Base-by-base conservation (phyloP, 2,888 invertebrate genomes). In the Idaea dimidiata region DNA sequence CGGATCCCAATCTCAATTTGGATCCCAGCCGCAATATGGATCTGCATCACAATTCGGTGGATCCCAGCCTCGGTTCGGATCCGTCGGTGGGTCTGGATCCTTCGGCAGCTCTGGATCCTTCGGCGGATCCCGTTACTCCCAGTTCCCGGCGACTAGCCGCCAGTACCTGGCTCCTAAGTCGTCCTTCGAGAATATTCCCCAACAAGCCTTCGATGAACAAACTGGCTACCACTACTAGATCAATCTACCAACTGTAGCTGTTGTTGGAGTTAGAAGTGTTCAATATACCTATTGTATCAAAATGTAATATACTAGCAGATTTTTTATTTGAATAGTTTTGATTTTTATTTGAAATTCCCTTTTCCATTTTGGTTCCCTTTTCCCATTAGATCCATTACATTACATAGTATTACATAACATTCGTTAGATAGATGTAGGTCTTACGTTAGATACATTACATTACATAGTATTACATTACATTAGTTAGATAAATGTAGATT, bases 151-250 rank as follows among this genome's bases (percentile, higher is more conserved):
- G n/a, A 65, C 83, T 63, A 86, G 76, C 74, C 85, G 86, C 60
- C 89, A 90, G 70, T 90, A 91, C 77, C 75, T 87, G 67, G 81
- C 88, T 6, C 89, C 91, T 1, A 83, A 80, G 65, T 63, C 76
- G 31, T 72, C 80, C 31, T 75, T 74, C 75, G 81, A 84, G 68
- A 81, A 84, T 68, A 71, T 73, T 57, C 87, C 88, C 17, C 89
- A 90, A 64, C 91, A 91, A 66, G 70, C 80, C 33, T 92, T 92
- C 63, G 88, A 92, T 59, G 91, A 89, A 64, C 70, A 87, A 61
- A 88, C 88, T 17, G 90, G 90, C 57, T 91, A 91, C 74, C 82
- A 84, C 31, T 91, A 91, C 65, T 91, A 81, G 58, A 76, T 61
- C 32, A 32, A n/a, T 65, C 64, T 71, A 59, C 17, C 54, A 8